Evolutionary conservation across 1,140 invertebrate species (phyloP).

Genomic region (Drosophila orena): DNA sequence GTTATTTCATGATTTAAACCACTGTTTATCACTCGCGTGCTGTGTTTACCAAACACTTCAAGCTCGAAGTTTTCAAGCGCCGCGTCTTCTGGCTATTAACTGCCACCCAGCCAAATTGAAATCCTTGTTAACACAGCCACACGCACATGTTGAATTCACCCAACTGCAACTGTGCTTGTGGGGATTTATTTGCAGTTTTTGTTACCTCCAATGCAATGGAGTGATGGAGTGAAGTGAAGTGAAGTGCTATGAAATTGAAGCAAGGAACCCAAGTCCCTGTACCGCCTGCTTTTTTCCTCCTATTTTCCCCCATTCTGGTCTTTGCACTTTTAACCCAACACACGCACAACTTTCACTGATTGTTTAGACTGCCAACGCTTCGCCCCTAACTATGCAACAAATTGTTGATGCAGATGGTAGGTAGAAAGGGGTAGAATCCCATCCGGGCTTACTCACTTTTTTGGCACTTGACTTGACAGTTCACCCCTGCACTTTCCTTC

Average conservation of each 20-base stretch:
- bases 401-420: slow-evolving; percentile 27
- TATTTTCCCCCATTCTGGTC: neutral
- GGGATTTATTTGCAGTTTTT: slow-evolving; percentile 26
- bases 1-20: neutral
- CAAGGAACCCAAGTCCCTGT: neutral
- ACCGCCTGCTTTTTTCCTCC: no score
- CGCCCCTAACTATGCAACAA: slow-evolving; percentile 71
- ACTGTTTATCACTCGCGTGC: slow-evolving; percentile 10
- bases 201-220: slow-evolving; percentile 10
- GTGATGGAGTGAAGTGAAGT: neutral
- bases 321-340: slow-evolving; percentile 26
- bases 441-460: slow-evolving; percentile 11
- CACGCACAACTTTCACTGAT: slow-evolving; percentile 72
- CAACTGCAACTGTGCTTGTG: slow-evolving; percentile 41
- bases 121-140: slow-evolving; percentile 22
- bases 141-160: neutral
- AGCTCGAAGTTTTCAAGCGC: slow-evolving; percentile 46
- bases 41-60: slow-evolving; percentile 55
- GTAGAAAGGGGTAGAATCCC: neutral
- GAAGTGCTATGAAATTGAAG: slow-evolving; percentile 18
- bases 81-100: slow-evolving; percentile 48
- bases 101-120: slow-evolving; percentile 31
- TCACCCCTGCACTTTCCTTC: neutral
- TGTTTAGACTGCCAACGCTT: slow-evolving; percentile 55
- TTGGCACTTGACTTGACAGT: slow-evolving; percentile 44